Percentiles rank a stretch among this genome's conserved stretches.
Evolutionary conservation across 1,140 invertebrate species (phyloP).

Genomic region (Scylla paramamosain): DNA sequence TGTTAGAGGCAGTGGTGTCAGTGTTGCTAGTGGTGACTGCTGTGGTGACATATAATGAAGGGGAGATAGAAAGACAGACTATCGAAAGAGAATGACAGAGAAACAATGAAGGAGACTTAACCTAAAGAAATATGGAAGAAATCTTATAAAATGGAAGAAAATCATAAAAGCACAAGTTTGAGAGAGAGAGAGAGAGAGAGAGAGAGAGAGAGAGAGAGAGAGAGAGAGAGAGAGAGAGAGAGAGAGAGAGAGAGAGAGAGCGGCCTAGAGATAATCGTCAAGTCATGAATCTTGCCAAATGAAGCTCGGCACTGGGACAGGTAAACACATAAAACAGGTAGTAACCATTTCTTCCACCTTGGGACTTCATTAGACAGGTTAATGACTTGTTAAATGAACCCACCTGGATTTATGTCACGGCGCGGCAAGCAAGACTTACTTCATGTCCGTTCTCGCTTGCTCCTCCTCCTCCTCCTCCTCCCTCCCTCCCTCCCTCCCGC

Average conservation of each 20-base stretch:
- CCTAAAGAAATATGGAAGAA: neutral
- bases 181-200: neutral
- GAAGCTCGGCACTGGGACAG: neutral
- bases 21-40: no score
- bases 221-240: neutral
- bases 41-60: no score
- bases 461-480: no score
- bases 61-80: no score
- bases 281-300: neutral
- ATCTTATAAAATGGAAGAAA: neutral
- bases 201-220: neutral
- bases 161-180: neutral
- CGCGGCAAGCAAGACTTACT: neutral
- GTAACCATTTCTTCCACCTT: conserved; percentile 11
- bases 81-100: neutral
- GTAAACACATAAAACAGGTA: conserved; percentile 33
- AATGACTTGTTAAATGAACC: conserved; percentile 54
- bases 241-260: conserved; percentile 28
- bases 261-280: neutral
- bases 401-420: neutral
- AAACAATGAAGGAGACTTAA: neutral
- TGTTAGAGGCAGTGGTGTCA: no score
- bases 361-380: conserved; percentile 50
- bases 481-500: no score
- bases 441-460: no score